phyloP scores from a whole-genome alignment of 2,113 vertebrate species.

The Rhadina sibilatrix region DNA sequence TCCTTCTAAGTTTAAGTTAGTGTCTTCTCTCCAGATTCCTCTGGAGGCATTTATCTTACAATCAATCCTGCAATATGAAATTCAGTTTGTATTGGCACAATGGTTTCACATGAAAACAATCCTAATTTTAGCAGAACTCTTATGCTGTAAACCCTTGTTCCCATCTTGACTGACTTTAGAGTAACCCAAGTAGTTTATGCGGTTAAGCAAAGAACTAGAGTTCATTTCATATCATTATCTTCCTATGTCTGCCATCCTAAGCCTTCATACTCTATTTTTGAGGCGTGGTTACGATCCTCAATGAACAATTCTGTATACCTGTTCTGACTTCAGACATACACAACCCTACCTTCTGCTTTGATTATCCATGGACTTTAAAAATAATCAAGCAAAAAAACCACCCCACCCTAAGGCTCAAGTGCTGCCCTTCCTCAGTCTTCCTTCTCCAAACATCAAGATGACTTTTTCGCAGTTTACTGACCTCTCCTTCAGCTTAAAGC shows the following conservation, averaged over 20 bases:
- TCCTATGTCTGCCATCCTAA: background rate
- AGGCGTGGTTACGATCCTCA: accelerated
- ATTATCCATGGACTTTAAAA: background rate
- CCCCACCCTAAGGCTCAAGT: background rate
- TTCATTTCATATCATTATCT: background rate
- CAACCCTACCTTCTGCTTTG: background rate
- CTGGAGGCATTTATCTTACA: background rate
- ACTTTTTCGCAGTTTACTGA: background rate
- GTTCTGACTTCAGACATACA: background rate
- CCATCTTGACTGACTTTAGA: background rate
- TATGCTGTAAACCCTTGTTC: background rate
- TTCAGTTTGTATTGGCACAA: background rate
- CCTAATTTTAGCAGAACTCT: background rate
- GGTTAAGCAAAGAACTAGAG: background rate
- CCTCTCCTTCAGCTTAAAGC: background rate
- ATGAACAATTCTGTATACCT: accelerated
- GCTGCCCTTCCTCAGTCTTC: background rate
- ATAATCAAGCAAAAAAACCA: background rate
- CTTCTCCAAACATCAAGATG: background rate
- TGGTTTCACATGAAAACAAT: background rate
- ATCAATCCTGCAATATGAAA: background rate
- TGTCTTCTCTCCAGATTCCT: background rate
- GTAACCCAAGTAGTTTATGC: background rate
- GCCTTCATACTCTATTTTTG: background rate
- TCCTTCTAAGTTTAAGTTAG: background rate